phyloP scores from a whole-genome alignment of 1,140 invertebrate genomes.

The Parasteatoda tepidariorum region DNA sequence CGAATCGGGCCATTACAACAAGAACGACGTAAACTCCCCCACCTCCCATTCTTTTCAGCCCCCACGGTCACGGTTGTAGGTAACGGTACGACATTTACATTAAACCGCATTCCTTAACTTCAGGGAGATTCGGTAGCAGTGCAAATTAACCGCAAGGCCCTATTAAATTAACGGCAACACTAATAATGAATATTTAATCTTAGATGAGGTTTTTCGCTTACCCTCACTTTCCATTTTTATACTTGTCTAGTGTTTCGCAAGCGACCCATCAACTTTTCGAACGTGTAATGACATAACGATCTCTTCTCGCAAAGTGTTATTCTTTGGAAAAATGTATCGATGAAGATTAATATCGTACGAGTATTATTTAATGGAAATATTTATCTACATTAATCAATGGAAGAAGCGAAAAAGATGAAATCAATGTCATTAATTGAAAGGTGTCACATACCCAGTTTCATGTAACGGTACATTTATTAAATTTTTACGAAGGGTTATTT shows the following conservation, averaged over 20 bases:
- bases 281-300: slow-evolving; percentile 6
- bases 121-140: neutral
- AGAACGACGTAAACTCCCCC: no score
- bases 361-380: no score
- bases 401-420: no score
- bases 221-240: neutral
- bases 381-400: no score
- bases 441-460: no score
- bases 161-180: slow-evolving; percentile 53
- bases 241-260: no score
- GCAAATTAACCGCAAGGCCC: slow-evolving; percentile 44
- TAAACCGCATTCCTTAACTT: slow-evolving; percentile 28
- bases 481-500: no score
- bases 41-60: neutral
- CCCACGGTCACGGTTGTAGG: slow-evolving; percentile 12
- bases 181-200: slow-evolving; percentile 53
- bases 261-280: no score
- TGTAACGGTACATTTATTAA: no score
- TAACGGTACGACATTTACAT: slow-evolving; percentile 40
- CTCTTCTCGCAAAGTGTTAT: neutral
- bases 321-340: neutral
- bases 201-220: slow-evolving; percentile 10
- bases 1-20: neutral
- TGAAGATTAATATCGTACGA: no score
- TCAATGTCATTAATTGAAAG: no score